Evolutionary conservation across 2,888 invertebrate genomes (phyloP).

Genomic region (Pheosia tremula): DNA sequence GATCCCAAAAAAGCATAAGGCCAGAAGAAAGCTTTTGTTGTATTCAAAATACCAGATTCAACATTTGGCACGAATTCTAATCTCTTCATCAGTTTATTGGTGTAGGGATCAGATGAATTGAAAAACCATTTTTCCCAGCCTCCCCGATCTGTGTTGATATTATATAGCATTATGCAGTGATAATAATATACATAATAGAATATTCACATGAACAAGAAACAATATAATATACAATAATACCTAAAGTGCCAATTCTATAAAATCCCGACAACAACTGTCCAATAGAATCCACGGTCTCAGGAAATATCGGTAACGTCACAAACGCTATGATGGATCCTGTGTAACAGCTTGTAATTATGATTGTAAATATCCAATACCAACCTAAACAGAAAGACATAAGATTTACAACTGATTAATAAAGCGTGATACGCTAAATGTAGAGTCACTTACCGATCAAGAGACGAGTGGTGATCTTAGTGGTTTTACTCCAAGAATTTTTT

Average conservation of each 20-base stretch:
- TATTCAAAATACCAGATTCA: slow-evolving; percentile 88
- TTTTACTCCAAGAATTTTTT: slow-evolving; percentile 88
- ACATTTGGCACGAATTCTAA: slow-evolving; percentile 88
- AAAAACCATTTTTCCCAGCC: slow-evolving; percentile 91
- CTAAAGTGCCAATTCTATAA: slow-evolving; percentile 89
- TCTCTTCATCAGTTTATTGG: slow-evolving; percentile 86
- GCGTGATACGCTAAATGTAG: not conserved
- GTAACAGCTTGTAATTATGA: slow-evolving; percentile 93
- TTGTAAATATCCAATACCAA: slow-evolving; percentile 94
- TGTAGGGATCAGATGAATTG: slow-evolving; percentile 87
- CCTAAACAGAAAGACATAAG: slow-evolving; percentile 66
- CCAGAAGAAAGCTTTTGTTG: slow-evolving; percentile 90
- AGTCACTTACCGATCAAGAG: slow-evolving; percentile 86
- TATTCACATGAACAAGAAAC: too few relatives aligned
- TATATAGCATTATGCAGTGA: slow-evolving; percentile 5
- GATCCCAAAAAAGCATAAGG: slow-evolving; percentile 92
- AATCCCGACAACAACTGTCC: slow-evolving; percentile 87
- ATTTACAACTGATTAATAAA: not conserved
- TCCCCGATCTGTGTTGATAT: slow-evolving; percentile 83
- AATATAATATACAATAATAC: slow-evolving; percentile 59
- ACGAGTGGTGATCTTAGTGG: slow-evolving; percentile 88
- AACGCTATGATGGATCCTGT: slow-evolving; percentile 94
- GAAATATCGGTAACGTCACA: slow-evolving; percentile 91
- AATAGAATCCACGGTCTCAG: slow-evolving; percentile 89
- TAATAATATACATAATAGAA: too few relatives aligned